These are phyloP conservation scores for Leptinotarsa defecta DNA, from an alignment of 1,140 invertebrate genomes.

Conservation along the genomic window DNA sequence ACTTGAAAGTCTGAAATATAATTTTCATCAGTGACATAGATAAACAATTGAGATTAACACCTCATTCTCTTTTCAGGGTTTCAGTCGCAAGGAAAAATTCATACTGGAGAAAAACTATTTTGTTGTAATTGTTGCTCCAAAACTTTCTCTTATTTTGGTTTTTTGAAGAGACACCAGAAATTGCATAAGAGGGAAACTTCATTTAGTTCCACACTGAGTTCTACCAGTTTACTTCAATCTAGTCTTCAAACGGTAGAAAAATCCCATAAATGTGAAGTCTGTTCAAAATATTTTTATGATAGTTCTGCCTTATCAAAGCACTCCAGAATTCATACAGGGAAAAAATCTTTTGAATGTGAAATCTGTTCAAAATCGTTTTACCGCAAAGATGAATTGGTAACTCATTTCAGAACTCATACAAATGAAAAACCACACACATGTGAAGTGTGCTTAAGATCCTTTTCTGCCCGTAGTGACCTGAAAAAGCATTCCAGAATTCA, in stretches of 20 bases:
- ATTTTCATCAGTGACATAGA: too few relatives aligned
- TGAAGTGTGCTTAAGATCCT: slow-evolving; percentile 62
- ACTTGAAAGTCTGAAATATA: too few relatives aligned
- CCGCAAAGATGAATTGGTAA: neutral
- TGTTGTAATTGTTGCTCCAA: neutral
- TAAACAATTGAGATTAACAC: too few relatives aligned
- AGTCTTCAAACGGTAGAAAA: slow-evolving; percentile 38
- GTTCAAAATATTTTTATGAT: slow-evolving; percentile 59
- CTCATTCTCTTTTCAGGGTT: too few relatives aligned
- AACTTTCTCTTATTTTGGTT: neutral
- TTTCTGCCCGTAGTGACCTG: slow-evolving; percentile 70
- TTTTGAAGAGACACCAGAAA: neutral
- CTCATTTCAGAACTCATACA: slow-evolving; percentile 57
- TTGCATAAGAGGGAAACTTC: neutral
- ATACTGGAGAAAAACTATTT: neutral
- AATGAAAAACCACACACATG: slow-evolving; percentile 69
- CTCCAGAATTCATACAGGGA: neutral
- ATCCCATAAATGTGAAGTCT: slow-evolving; percentile 59
- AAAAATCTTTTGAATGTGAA: neutral
- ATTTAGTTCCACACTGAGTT: too few relatives aligned
- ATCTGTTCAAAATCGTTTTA: slow-evolving; percentile 12
- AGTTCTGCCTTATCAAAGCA: slow-evolving; percentile 60
- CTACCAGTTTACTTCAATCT: too few relatives aligned
- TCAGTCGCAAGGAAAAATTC: too few relatives aligned
- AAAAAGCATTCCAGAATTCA: slow-evolving; percentile 71